A percentile compares a stretch with the other conserved stretches of the same genome.
Conservation (phyloP, 2,113 vertebrate species). For the Myotis yumanensis region DNA sequence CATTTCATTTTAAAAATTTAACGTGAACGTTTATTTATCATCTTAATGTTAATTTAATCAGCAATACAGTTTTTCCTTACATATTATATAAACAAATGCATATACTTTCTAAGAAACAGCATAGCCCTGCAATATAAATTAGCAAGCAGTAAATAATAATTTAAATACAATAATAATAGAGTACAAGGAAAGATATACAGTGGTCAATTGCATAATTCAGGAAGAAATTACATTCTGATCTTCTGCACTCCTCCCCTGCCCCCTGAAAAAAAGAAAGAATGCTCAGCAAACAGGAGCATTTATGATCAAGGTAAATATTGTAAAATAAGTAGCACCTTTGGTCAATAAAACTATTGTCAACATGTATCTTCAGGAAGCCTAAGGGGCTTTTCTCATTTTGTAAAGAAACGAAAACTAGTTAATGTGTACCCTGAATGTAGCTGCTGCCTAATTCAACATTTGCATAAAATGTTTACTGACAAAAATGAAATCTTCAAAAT, state of each 20-base stretch:
- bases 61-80: constrained; percentile 65
- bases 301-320: constrained; percentile 73
- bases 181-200: constrained; percentile 71
- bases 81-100: constrained; percentile 79
- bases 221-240: constrained; percentile 61
- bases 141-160: constrained; percentile 72
- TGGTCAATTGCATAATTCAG: constrained; percentile 78
- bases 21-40: constrained; percentile 76
- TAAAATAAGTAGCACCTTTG: constrained; percentile 84
- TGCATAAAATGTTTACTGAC: constrained; percentile 79
- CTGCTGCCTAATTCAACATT: constrained; percentile 73
- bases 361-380: constrained; percentile 71
- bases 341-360: constrained; percentile 80
- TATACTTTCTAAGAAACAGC: constrained; percentile 75
- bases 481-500: constrained; percentile 54
- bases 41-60: constrained; percentile 63
- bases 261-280: constrained; percentile 6
- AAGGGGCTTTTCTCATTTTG: constrained; percentile 76
- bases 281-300: constrained; percentile 61
- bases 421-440: constrained; percentile 66
- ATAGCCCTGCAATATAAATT: constrained; percentile 77
- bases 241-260: constrained; percentile 4
- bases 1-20: constrained; percentile 76
- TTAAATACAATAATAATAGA: constrained; percentile 75
- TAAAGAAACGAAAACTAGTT: constrained; percentile 76